Base-by-base conservation (phyloP, 2,888 invertebrate species). In the Leucozona laternaria region DNA sequence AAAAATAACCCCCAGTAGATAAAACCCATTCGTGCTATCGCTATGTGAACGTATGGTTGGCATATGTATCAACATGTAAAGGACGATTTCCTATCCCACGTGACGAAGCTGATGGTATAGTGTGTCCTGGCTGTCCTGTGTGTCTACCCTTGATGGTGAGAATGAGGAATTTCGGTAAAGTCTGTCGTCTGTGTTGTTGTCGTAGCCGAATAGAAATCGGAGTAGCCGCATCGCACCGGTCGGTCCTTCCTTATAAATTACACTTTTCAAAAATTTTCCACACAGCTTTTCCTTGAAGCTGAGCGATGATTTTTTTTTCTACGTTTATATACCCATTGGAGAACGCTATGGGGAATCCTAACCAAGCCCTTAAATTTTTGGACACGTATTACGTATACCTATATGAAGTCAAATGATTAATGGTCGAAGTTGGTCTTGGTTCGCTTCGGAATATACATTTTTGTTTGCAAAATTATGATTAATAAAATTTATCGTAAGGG, bases 391-490 rank as follows among this genome's bases (percentile, higher is more conserved):
- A 43, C 8, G 25, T 48, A 37, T 55, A 66, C 60, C 15, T 25
- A 25, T 72, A 58, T 62, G 60, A 45, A 79, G 64, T 53, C 75
- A 50, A 75, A 68, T 86, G 86, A 86, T 86, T 86, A 86, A 86
- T 86, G 82, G 66, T 53, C 40, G 43, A 86, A 86, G 86, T 86
- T 86, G 73, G 86, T 80, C 82, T 62, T 82, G 82, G 64, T 55
- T 70, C 50, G 79, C 53, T 75, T 73, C 55, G 53, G 78, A 79
- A 66, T 43, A 71, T 71, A 78, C 64, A 86, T 82, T 86, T 82
- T 75, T 86, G 86, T 86, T 82, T 86, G 82, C 66, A 62, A 73
- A 86, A 86, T 82, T 81, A 86, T 82, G 86, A 86, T 86, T 86
- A 82, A 86, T 86, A 86, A 78, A 86, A 82, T 81, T 82, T 82